A percentile compares a stretch with the other conserved stretches of the same genome.
Evolutionary conservation across 1,140 invertebrate species (phyloP).

Genomic region (Wasmannia auropunctata): DNA sequence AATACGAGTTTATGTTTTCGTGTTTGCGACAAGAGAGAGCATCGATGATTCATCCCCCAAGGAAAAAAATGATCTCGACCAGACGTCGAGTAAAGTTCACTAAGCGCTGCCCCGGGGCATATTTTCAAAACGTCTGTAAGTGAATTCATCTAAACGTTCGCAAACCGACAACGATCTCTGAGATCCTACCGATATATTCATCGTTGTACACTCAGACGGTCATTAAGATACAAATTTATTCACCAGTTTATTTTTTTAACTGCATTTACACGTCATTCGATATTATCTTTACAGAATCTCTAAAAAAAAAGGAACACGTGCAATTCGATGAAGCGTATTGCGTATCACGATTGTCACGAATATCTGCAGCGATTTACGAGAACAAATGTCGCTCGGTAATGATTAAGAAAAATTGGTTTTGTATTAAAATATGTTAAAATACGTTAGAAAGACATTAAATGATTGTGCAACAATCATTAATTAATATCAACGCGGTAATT

Average conservation of each 20-base stretch:
- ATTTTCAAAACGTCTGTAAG: neutral
- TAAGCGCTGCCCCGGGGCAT: neutral
- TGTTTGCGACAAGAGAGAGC: too few species aligned
- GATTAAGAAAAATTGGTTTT: neutral
- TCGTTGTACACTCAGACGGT: neutral
- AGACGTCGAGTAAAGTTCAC: neutral
- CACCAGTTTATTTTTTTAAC: neutral
- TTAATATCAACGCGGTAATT: too few species aligned
- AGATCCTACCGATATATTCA: neutral
- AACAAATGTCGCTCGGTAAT: neutral
- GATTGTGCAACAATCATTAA: neutral
- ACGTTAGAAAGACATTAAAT: neutral
- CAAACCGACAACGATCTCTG: neutral
- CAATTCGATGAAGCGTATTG: neutral
- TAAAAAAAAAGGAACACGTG: neutral
- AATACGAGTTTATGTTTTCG: neutral
- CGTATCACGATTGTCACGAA: neutral
- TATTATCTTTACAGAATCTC: neutral
- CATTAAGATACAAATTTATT: neutral
- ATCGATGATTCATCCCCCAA: too few species aligned
- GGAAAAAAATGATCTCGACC: neutral
- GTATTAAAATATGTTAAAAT: neutral
- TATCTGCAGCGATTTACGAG: too few species aligned
- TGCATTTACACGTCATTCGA: too few species aligned
- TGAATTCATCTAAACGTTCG: neutral